Evolutionary conservation across 2,797 vertebrate genomes (phyloP).

Genomic region (Alouatta caraya): DNA sequence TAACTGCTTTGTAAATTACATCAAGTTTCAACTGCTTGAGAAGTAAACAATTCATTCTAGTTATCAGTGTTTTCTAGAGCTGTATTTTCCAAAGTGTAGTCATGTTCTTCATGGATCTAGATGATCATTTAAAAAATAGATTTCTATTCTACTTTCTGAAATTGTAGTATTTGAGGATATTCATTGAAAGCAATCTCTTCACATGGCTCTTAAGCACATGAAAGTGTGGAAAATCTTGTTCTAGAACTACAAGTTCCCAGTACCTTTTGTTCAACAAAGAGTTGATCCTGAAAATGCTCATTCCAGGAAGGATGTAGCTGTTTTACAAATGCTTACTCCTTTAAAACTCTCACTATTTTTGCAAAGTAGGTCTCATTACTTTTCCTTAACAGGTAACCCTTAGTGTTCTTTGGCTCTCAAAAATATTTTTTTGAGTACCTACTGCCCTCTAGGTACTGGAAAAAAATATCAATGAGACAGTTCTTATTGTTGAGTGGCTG

Average conservation of each 20-base stretch:
- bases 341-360: conserved; percentile 1
- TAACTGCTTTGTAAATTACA: background rate
- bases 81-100: background rate
- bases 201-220: background rate
- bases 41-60: background rate
- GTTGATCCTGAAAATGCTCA: background rate
- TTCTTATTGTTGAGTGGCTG: background rate
- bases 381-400: background rate
- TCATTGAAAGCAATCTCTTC: background rate
- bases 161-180: background rate
- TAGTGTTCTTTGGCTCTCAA: background rate
- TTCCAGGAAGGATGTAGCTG: background rate
- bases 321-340: background rate
- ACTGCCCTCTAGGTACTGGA: background rate
- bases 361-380: background rate
- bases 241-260: background rate
- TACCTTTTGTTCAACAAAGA: background rate
- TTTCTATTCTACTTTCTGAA: background rate
- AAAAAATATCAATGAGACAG: background rate
- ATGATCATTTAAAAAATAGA: background rate
- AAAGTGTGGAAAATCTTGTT: background rate
- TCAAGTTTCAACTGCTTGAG: background rate
- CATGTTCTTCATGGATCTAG: background rate
- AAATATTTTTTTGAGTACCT: background rate
- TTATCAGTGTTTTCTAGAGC: background rate